phyloP scores from a whole-genome alignment of 2,113 vertebrate genomes.

The Sus scrofa region T2T-Sscrofa CM000818.6:79854001-79854500 shows the following conservation, averaged over 20 bases:
- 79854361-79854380: background rate
- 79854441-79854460: background rate
- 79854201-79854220: background rate
- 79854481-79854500: background rate
- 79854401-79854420: background rate
- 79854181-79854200: background rate
- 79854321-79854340: background rate
- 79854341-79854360: slow-evolving; percentile 39
- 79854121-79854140: background rate
- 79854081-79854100: background rate
- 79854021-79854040: background rate
- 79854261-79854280: background rate
- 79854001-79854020: slow-evolving; percentile 26
- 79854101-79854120: background rate
- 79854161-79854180: background rate
- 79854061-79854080: background rate
- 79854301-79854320: background rate
- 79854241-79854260: background rate
- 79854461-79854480: background rate
- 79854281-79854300: background rate
- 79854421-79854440: background rate
- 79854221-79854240: background rate
- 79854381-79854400: background rate
- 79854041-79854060: slow-evolving; percentile 29
- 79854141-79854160: background rate